Evolutionary conservation across 2,888 invertebrate genomes (phyloP), one percentile per base, ranked within the genome.

Genomic region (Lissonota sp.): DNA sequence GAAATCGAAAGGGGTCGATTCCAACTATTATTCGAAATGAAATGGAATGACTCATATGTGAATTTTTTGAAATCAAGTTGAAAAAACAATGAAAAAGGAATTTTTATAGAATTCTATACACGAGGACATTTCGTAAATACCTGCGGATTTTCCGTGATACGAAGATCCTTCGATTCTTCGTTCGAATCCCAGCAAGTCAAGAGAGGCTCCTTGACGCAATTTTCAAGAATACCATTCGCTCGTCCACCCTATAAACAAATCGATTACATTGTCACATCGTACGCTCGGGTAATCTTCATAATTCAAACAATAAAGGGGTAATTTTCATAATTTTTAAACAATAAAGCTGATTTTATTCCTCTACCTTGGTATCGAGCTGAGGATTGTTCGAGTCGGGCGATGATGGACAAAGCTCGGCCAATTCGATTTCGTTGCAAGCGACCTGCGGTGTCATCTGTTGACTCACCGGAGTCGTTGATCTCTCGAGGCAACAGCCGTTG

Each of bases 81-180:
- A 26, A 26, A 26, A 26, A 26, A n/a, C 26, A 3, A 26, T 26
- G 1, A 26, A 26, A 26, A 26, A n/a, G 26, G 26, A 26, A 26
- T 26, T 26, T 26, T 26, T 1, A 26, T 26, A 26, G 26, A 26
- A 26, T 26, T 26, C 26, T 26, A 26, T 26, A 3, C 26, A 26
- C 26, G 26, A 26, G 1, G 26, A 26, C 1, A 2, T 26, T 26
- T 26, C 26, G 44, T 3, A 40, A 49, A 49, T 62, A 95, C 96
- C 92, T 95, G 94, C 70, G 95, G 95, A 92, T 96, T 96, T 92
- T 96, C 95, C 55, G 95, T 95, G 83, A 95, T 95, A 87, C 94
- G 94, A 39, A 91, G 93, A 83, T 95, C 88, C 82, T 92, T 92
- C 37, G 93, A 93, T 85, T 93, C 93, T 62, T 94, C 93, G 55